phyloP scores from a whole-genome alignment of 2,888 invertebrate genomes.

The Diarsia dahlii region DNA sequence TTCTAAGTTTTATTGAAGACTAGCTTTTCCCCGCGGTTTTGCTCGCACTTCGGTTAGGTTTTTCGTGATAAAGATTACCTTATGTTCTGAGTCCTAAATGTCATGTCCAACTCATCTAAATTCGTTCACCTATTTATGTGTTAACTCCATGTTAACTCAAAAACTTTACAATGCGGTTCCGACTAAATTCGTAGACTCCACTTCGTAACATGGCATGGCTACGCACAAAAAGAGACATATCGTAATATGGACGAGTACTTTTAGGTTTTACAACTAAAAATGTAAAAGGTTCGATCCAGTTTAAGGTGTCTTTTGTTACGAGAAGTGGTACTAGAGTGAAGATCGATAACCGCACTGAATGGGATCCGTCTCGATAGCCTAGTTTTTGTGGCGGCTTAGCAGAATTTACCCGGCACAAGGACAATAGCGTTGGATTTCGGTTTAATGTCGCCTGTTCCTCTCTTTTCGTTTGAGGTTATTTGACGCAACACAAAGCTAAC shows the following conservation, averaged over 20 bases:
- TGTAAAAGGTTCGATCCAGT: slow-evolving; percentile 40
- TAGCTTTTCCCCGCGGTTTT: not conserved
- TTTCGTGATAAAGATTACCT: not conserved
- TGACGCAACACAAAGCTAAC: not conserved
- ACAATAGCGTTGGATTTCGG: slow-evolving; percentile 43
- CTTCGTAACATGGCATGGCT: slow-evolving; percentile 6
- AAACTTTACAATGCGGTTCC: slow-evolving; percentile 19
- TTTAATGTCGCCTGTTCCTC: slow-evolving; percentile 37
- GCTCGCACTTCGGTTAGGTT: not conserved
- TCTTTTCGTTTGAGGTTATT: slow-evolving; percentile 38
- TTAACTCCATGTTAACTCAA: slow-evolving; percentile 5
- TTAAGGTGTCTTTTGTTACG: slow-evolving; percentile 63
- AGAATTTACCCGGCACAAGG: slow-evolving; percentile 44
- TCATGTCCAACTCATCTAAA: not conserved
- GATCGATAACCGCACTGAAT: slow-evolving; percentile 72
- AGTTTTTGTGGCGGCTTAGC: slow-evolving; percentile 64
- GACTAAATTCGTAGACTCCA: slow-evolving; percentile 11
- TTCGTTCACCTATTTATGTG: not conserved
- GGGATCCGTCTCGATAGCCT: slow-evolving; percentile 62
- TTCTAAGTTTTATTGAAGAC: slow-evolving; percentile 21
- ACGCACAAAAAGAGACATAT: slow-evolving; percentile 3
- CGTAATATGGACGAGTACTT: slow-evolving; percentile 24
- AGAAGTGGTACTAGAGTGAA: slow-evolving; percentile 62
- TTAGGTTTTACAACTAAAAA: slow-evolving; percentile 31
- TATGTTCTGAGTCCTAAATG: not conserved